Conservation (phyloP, 1,140 invertebrate species). For the Ericerus pela region DNA sequence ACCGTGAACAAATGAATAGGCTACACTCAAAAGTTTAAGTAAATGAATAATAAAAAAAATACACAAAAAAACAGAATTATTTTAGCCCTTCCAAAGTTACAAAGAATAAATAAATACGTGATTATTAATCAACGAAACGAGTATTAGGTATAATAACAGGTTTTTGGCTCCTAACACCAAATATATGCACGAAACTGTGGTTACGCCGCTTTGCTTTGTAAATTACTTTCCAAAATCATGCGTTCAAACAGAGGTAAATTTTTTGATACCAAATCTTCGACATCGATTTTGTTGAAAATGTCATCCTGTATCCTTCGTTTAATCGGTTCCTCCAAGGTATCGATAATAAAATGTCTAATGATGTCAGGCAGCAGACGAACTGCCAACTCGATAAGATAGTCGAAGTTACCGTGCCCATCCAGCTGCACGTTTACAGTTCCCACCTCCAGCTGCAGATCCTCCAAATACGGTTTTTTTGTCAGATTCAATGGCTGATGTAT, state of each 20-base stretch:
- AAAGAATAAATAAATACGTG: too few relatives aligned
- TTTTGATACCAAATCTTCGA: constrained; percentile 51
- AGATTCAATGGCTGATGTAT: constrained; percentile 60
- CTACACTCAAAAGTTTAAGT: too few relatives aligned
- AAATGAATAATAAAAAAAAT: too few relatives aligned
- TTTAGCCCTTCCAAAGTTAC: too few relatives aligned
- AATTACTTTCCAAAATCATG: too few relatives aligned
- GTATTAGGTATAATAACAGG: too few relatives aligned
- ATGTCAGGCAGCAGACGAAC: constrained; percentile 66
- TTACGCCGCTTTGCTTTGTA: too few relatives aligned
- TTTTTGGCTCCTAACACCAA: too few relatives aligned
- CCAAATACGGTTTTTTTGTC: constrained; percentile 48
- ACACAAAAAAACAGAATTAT: too few relatives aligned
- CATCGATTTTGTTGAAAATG: constrained; percentile 52
- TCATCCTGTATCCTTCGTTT: constrained; percentile 44
- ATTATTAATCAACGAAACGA: too few relatives aligned
- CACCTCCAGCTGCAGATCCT: constrained; percentile 57
- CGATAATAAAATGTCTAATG: constrained; percentile 66
- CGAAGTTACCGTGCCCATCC: constrained; percentile 53
- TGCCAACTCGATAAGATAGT: constrained; percentile 52
- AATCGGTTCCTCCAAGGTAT: constrained; percentile 58
- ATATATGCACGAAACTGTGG: too few relatives aligned
- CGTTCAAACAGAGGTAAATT: constrained; percentile 35
- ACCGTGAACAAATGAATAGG: too few relatives aligned
- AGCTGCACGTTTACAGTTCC: constrained; percentile 49